Base-by-base conservation (phyloP, 2,888 invertebrate genomes). In the Dyspetes luteomarginatus region DNA sequence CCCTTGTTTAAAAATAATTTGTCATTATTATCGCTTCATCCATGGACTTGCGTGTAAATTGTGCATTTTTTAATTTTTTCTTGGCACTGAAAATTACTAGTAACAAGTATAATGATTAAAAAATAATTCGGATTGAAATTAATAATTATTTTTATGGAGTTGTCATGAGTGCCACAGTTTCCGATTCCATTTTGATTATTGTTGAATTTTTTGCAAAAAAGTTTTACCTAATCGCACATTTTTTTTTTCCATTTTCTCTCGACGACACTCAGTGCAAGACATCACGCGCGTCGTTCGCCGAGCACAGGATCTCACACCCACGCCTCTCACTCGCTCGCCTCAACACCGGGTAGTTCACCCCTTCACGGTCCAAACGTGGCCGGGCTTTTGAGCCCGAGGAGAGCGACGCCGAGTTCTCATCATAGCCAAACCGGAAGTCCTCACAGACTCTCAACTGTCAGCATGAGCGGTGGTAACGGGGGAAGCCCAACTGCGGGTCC, bases 261-360 rank as follows among this genome's bases (percentile, higher is more conserved):
- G n/a, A n/a, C n/a, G n/a, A n/a, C n/a, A n/a, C n/a, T 71, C 84
- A 91, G 91, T 82, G 82, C 89, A 62, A 87, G 91, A 71, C 90
- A 91, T 78, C 90, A 91, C 78, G 86, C 91, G 3, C 86, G 91
- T 68, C 89, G 91, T 60, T 90, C 91, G 17, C 89, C 90, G 15
- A 91, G 91, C 74, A 89, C 89, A 4, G 90, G 89, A 12, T 88
- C 90, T 22, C 90, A 91, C 81, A 87, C 89, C 17, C 88, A 91
- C 78, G 87, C 86, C 41, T 88, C 90, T 4, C 90, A 91, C 79
- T 90, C 91, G 52, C 87, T 88, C 65, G 84, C 89, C 41, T 89
- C 90, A 62, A 89, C 90, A 28, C 89, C 91, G 2, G 90, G 89
- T 58, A 86, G 88, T 24, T 90, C 91, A 48, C 90, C 91, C 4